These are phyloP conservation scores for Patiria pectinifera DNA, from an alignment of 53 echinoderm and acorn worm genomes.

Conservation along the genomic window DNA sequence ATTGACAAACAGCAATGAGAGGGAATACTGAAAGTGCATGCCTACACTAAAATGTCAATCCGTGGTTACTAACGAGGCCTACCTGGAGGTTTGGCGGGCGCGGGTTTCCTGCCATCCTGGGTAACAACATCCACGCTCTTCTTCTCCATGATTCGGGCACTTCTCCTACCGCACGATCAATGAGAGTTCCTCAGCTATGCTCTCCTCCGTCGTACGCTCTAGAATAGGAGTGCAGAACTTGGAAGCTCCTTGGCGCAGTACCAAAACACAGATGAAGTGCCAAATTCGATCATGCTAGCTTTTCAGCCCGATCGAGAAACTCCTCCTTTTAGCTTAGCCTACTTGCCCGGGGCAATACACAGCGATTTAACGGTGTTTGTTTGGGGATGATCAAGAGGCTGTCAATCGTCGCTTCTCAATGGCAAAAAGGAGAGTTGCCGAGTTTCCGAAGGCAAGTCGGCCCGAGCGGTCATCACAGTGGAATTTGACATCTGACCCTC, in stretches of 20 bases:
- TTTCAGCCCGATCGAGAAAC: not conserved
- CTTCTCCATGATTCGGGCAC: not conserved
- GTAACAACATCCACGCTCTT: not conserved
- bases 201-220: too few relatives aligned
- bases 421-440: not conserved
- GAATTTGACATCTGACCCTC: not conserved
- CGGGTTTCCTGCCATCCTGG: not conserved
- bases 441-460: not conserved
- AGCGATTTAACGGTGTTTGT: not conserved
- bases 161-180: not conserved
- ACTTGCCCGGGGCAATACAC: not conserved
- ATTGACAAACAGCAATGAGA: not conserved
- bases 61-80: not conserved
- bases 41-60: not conserved
- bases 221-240: too few relatives aligned
- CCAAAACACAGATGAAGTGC: too few relatives aligned
- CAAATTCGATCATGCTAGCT: too few relatives aligned
- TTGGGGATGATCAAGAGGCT: not conserved
- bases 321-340: not conserved
- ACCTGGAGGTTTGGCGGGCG: not conserved
- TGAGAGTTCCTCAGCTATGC: too few relatives aligned
- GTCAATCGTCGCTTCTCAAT: not conserved
- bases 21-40: not conserved
- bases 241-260: too few relatives aligned
- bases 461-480: not conserved